A percentile compares a stretch with the other conserved stretches of the same genome.
Conservation (phyloP, 1,140 invertebrate species). For the Hylaeus anthracinus region DNA sequence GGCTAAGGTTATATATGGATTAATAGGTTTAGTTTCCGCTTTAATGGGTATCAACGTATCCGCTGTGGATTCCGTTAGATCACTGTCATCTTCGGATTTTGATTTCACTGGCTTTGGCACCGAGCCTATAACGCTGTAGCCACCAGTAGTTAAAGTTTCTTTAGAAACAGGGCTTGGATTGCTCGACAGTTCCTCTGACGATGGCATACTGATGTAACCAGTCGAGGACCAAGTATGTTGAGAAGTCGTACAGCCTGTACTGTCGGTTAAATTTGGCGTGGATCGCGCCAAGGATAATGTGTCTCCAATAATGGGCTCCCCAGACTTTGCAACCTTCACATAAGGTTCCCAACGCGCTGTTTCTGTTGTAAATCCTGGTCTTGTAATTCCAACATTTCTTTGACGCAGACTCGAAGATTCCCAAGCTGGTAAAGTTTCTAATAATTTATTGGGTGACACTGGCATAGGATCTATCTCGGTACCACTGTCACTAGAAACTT, state of each 20-base stretch:
- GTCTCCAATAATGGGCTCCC: conserved; percentile 65
- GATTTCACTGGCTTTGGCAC: conserved; percentile 59
- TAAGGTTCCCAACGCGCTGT: conserved; percentile 72
- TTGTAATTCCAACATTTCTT: conserved; percentile 70
- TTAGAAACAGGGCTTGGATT: conserved; percentile 73
- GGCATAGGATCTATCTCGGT: conserved; percentile 79
- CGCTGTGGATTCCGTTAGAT: conserved; percentile 19
- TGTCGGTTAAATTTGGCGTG: conserved; percentile 75
- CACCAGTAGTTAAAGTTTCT: conserved; percentile 57
- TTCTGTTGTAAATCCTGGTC: conserved; percentile 56
- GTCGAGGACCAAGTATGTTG: conserved; percentile 76
- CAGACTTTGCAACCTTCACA: conserved; percentile 70
- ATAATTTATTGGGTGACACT: conserved; percentile 70
- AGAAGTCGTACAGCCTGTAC: conserved; percentile 65
- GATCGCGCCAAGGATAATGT: conserved; percentile 73
- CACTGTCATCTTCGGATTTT: conserved; percentile 61
- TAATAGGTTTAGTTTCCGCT: conserved; percentile 49
- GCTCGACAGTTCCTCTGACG: conserved; percentile 74
- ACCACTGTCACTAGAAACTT: conserved; percentile 81
- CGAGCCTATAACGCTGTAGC: conserved; percentile 70
- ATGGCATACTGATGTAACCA: conserved; percentile 78
- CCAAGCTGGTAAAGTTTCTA: conserved; percentile 69
- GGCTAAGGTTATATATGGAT: conserved; percentile 69
- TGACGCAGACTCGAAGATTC: conserved; percentile 76
- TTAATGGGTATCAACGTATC: conserved; percentile 45